These are phyloP conservation scores for Gymnogyps californianus DNA, from an alignment of 2,113 vertebrate species.

Conservation along the genomic window DNA sequence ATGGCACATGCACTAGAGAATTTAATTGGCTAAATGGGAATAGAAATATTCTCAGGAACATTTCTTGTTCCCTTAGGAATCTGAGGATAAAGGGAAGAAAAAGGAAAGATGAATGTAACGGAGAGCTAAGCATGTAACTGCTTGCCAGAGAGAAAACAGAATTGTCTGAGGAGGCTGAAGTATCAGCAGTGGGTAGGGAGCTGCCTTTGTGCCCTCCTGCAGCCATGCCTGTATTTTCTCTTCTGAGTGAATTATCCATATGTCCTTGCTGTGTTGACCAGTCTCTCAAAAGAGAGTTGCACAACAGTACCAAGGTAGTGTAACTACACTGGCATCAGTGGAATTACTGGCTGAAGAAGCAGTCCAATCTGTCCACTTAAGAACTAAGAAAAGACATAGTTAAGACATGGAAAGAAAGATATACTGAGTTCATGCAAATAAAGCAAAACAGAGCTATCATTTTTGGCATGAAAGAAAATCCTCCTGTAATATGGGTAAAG, in stretches of 20 bases:
- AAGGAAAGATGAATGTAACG: neutral
- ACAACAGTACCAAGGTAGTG: neutral
- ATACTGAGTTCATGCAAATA: neutral
- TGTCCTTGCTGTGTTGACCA: neutral
- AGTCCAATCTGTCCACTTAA: neutral
- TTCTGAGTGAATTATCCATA: neutral
- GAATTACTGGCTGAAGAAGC: neutral
- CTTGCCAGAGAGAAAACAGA: neutral
- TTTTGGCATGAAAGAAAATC: neutral
- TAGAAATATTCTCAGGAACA: neutral
- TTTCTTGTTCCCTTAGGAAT: neutral
- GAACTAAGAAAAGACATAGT: neutral
- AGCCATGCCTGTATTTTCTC: neutral
- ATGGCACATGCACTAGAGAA: neutral
- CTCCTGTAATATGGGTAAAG: neutral
- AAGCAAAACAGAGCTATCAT: neutral
- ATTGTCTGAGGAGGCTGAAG: neutral
- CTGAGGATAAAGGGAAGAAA: neutral
- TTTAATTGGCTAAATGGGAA: conserved; percentile 29
- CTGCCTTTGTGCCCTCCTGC: neutral
- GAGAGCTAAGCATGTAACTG: neutral
- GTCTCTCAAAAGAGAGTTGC: neutral
- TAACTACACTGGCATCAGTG: neutral
- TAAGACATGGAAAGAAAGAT: neutral
- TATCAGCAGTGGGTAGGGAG: neutral